phyloP scores from a whole-genome alignment of 2,888 invertebrate species.

The Nesidiocoris tenuis region DNA sequence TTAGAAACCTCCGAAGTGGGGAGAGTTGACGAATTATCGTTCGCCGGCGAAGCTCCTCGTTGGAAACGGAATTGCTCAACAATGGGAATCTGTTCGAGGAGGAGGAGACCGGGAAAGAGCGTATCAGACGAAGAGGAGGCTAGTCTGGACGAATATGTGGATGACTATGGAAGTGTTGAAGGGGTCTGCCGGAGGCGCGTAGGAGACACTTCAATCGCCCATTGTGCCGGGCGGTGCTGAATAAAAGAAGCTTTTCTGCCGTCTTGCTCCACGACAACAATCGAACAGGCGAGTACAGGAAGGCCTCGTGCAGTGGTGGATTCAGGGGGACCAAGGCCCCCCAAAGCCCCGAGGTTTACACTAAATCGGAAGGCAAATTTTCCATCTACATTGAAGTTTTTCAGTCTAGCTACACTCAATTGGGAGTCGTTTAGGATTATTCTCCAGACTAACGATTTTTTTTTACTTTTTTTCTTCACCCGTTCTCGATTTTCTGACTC shows the following conservation, averaged over 20 bases:
- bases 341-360: no score
- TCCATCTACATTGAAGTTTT: no score
- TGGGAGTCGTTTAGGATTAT: no score
- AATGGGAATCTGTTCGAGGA: not conserved
- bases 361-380: no score
- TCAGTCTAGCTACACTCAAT: no score
- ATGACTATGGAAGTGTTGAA: constrained; percentile 15
- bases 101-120: no score
- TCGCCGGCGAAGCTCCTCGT: not conserved
- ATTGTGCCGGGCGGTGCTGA: constrained; percentile 5
- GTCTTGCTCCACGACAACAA: not conserved
- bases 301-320: not conserved
- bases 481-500: no score
- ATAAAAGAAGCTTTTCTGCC: not conserved
- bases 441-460: no score
- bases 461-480: no score
- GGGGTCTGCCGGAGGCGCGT: constrained; percentile 15
- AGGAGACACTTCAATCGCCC: constrained; percentile 22
- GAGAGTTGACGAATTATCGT: not conserved
- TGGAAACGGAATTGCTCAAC: constrained; percentile 2
- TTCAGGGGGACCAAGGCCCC: no score
- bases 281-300: not conserved
- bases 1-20: not conserved
- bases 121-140: not conserved
- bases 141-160: constrained; percentile 1